Base-by-base conservation (phyloP, 2,888 invertebrate genomes). In the Calameuta filiformis region DNA sequence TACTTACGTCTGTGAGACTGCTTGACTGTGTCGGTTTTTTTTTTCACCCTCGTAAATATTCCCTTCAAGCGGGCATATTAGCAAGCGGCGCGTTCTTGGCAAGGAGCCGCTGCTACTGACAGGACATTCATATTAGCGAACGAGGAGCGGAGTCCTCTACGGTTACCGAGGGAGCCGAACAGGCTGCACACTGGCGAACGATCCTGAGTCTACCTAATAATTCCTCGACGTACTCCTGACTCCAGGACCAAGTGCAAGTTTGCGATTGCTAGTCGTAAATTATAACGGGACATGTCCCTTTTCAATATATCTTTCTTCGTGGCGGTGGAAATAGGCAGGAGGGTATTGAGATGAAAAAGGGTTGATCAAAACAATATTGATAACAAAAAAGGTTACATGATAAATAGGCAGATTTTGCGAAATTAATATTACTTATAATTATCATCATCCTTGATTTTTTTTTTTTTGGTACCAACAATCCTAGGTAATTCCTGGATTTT, bases 31-130 rank as follows among this genome's bases (percentile, higher is more conserved):
- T 56, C 34, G 37, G 35, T 76, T 76, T 40, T 75, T 76, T 30
- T 74, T 74, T 79, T 81, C 81, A 85, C 85, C 87, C 88, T 89
- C 90, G 89, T 90, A 90, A 90, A 90, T 90, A 90, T 89, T 89
- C 90, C 84, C 86, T 87, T 86, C 86, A 88, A 88, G 82, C 84
- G 80, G 83, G 82, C 85, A 86, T 89, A 89, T 89, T 90, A 90
- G 87, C 88, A 86, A 83, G 81, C 88, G 84, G 81, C 84, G 86
- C 87, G 88, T 87, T 89, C 90, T 89, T 89, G 90, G 90, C 90
- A 89, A 90, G 90, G 87, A 90, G 88, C 90, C 87, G 90, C 89
- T 90, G 90, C 83, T 88, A 88, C 87, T 89, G 90, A 90, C 90
- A 90, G 90, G 86, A 88, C 90, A 90, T 90, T 90, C 87, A 90